Evolutionary conservation across 2,888 invertebrate genomes (phyloP), one percentile per base, ranked within the genome.

Genomic region (Cotesia congregata): DNA sequence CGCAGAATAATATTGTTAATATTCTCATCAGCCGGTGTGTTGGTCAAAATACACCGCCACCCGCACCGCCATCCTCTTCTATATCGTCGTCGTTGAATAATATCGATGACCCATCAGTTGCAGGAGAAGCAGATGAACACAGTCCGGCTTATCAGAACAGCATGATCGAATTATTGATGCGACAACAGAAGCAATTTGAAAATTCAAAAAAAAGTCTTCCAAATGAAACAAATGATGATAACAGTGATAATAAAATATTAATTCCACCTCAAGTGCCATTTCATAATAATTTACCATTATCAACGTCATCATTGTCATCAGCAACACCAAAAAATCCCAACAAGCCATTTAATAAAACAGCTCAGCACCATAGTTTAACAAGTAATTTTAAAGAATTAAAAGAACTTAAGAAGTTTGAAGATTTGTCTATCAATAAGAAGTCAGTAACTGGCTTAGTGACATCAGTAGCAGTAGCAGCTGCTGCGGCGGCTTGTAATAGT

Each of bases 1-100:
- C 92, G 82, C 90, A 90, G 79, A 91, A 90, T 82, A 90, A 91
- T 50, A 50, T 50, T 15, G 92, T 93, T 20, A 93, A 92, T 9
- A 89, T 93, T 68, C 89, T 93, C 70, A 92, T 93, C 81, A 93
- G 92, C 84, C 91, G 93, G 77, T 92, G 92, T 82, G 88, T 92
- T 78, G 92, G 91, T 83, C 91, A 90, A 15, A 72, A 76, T 67
- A 40, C 72, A 61, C 72, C 76, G 30, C 72, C 72, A 50, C 50
- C 50, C 7, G 50, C 50, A 50, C 50, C 50, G 12, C 50, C 50
- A 12, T 50, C 50, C 4, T 50, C 50, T 50, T 12, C 50, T 50
- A 4, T 50, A 9, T 50, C 12, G 9, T 50, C 50, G 50, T 50
- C 12, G 7, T 7, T 50, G 4, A 50, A 50, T 50, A 50, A 50